Conservation (phyloP, 2,888 invertebrate genomes). For the Thysanoteuthis rhombus region DNA sequence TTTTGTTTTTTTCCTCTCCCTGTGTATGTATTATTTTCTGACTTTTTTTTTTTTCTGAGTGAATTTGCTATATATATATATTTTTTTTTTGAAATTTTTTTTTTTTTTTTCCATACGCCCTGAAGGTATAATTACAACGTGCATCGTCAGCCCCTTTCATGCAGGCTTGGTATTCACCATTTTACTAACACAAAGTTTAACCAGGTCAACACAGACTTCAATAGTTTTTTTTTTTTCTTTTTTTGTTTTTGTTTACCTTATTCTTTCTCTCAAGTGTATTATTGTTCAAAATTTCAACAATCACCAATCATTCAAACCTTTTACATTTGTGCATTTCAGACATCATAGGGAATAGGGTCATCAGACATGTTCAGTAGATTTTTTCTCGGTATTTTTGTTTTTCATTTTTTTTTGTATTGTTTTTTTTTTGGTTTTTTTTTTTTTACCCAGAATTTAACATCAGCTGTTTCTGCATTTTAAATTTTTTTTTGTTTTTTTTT, state of each 20-base stretch:
- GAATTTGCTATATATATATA: neutral
- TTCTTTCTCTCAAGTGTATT: neutral
- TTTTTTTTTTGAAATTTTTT: too few species aligned
- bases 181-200: neutral
- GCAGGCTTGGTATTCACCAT: neutral
- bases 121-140: neutral
- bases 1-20: neutral
- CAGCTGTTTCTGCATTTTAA: neutral
- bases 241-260: neutral
- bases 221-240: neutral
- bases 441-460: constrained; percentile 13
- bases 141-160: neutral
- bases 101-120: neutral
- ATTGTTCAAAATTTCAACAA: neutral
- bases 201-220: constrained; percentile 12
- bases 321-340: constrained; percentile 31
- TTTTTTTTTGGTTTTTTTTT: neutral
- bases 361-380: neutral
- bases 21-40: neutral
- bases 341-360: constrained; percentile 17
- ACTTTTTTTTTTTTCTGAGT: neutral
- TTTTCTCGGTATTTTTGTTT: constrained; percentile 16
- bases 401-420: neutral
- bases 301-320: constrained; percentile 12
- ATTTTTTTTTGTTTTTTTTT: neutral